Evolutionary conservation across 1,140 invertebrate species (phyloP), one percentile per base, ranked within the genome.

Genomic region (Antheraea mylitta): DNA sequence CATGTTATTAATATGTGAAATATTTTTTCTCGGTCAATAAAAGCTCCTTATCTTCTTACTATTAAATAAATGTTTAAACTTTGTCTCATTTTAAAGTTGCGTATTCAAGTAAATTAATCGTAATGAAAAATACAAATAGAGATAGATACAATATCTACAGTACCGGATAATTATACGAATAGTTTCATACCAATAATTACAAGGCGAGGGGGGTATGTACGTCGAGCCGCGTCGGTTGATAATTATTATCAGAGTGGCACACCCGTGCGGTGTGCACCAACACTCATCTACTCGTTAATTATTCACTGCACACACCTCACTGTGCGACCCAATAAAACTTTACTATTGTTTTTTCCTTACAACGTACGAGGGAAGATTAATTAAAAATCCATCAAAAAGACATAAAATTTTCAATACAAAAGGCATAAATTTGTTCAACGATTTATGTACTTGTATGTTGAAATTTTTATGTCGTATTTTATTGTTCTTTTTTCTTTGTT

Each of bases 221-320:
- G 22, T 60, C n/a, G 18, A 11, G 18, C 18, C 22, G 22, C 5
- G 58, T 60, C 10, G n/a, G 58, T 60, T 38, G 63, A 64, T 64
- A 64, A 64, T 64, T 64, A 64, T 64, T 64, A 64, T 64, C 63
- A 38, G n/a, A n/a, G 36, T 42, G 22, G 22, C 38, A 30, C n/a
- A 42, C 63, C 63, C 58, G 58, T 9, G 22, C 22, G 22, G 22
- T n/a, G 58, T 60, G 58, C 58, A 60, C 58, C 58, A 64, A 42
- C 38, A 42, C 38, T 18, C 38, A 64, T 18, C 63, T 38, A n/a
- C 63, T 64, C 30, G 13, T 64, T 64, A 64, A 64, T 64, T 64
- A 64, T 64, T 64, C 64, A 65, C 37, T 19, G 64, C 64, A 19
- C 13, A 65, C 64, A 65, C 64, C 42, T 65, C 36, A 45, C 64